Evolutionary conservation across 1,140 invertebrate species (phyloP), one percentile per base, ranked within the genome.

Genomic region (Chymomyza costata): DNA sequence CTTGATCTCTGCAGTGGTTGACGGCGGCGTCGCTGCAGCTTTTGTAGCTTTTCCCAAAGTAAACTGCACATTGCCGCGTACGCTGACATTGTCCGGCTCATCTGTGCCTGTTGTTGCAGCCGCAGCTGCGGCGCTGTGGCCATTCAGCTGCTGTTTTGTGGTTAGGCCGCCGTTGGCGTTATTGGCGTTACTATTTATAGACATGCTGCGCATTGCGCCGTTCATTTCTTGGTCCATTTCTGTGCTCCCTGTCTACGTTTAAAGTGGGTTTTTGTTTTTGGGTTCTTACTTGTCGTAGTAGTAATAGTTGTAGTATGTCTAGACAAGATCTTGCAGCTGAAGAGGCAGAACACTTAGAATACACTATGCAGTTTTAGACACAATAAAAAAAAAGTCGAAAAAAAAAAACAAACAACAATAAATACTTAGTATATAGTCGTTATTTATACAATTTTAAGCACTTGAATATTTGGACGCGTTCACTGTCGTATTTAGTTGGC

Each of bases 181-280:
- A 17, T 30, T 28, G 31, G 7, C 13, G 16, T 70, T 70, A 44
- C 73, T 84, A 84, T 84, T 84, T 69, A 84, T 84, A 70, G 82
- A 80, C 31, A 80, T 64, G 66, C 64, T 82, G 61, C 74, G 66
- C 82, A 84, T 84, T 53, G 82, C 76, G 46, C 76, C 82, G 68
- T 84, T 84, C 57, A 84, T 67, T 63, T 83, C 71, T 65, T 82
- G 82, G 65, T 84, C 76, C 76, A 82, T 82, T 41, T 56, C 35
- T 48, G 18, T 59, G 54, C 19, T 21, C 32, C n/a, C n/a, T n/a
- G n/a, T n/a, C n/a, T n/a, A n/a, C n/a, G 28, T 54, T 56, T 70
- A 17, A 16, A 16, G 28, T 43, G 46, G 25, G 19, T 50, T 40
- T n/a, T n/a, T n/a, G 11, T 40, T 43, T 43, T 57, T 47, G 31